phyloP scores from a whole-genome alignment of 2,888 invertebrate species.

The Argynnis bischoffii region DNA sequence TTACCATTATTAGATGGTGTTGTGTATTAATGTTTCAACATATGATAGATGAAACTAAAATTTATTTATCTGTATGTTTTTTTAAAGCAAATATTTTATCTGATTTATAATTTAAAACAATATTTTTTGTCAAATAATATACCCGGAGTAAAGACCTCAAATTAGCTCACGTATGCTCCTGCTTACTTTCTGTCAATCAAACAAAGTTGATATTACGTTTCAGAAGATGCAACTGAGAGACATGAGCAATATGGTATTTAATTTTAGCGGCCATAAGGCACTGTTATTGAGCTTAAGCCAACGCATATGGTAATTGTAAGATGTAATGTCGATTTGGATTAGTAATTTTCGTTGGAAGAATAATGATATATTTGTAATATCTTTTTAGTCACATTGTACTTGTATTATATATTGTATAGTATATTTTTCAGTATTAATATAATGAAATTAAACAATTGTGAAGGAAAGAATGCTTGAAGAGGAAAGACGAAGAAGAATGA shows the following conservation, averaged over 20 bases:
- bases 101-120: not conserved
- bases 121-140: not conserved
- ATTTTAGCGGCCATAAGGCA: constrained; percentile 36
- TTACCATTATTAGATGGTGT: no score
- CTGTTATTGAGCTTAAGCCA: constrained; percentile 34
- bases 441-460: no score
- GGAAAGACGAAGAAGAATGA: no score
- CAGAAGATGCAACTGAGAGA: constrained; percentile 34
- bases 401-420: no score
- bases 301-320: constrained; percentile 37
- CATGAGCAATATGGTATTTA: constrained; percentile 30
- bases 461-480: no score
- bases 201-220: constrained; percentile 33
- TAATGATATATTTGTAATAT: constrained; percentile 3
- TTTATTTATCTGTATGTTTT: no score
- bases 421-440: no score
- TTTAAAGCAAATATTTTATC: no score
- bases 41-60: no score
- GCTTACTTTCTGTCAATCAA: constrained; percentile 34
- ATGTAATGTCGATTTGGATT: constrained; percentile 29
- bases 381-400: not conserved
- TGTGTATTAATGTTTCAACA: no score
- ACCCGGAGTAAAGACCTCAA: constrained; percentile 4
- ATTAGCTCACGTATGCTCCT: constrained; percentile 14
- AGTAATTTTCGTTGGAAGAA: constrained; percentile 8